These are phyloP conservation scores for Ciconia nigra DNA, from an alignment of 2,797 vertebrate genomes.

Conservation along the genomic window DNA sequence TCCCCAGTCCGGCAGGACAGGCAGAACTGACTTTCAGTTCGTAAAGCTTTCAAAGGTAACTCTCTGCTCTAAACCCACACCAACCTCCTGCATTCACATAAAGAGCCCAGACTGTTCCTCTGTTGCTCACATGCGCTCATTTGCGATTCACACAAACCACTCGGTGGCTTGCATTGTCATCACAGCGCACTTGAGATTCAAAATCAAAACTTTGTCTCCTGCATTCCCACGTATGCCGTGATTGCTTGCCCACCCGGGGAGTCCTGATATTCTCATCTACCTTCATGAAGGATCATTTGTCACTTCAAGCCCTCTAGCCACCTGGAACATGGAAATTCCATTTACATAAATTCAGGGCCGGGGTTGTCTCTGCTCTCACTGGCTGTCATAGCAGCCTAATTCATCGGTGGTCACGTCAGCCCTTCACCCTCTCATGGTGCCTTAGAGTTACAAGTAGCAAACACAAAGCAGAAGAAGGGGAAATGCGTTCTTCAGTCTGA, in stretches of 20 bases:
- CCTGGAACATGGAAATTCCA: not conserved
- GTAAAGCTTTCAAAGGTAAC: not conserved
- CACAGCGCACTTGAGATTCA: not conserved
- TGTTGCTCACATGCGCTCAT: fast-evolving
- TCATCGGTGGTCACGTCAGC: not conserved
- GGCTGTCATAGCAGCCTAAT: conserved; percentile 12
- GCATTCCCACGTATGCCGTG: not conserved
- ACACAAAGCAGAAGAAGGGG: not conserved
- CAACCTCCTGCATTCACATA: not conserved
- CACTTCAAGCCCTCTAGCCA: conserved; percentile 15
- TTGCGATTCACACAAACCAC: not conserved
- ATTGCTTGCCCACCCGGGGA: not conserved
- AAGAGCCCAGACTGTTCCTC: not conserved
- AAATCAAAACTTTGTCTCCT: not conserved
- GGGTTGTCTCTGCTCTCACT: not conserved
- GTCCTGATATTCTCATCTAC: conserved; percentile 15
- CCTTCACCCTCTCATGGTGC: not conserved
- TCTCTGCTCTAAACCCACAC: not conserved
- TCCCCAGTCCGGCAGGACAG: not conserved
- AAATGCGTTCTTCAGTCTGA: not conserved
- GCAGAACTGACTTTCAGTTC: not conserved
- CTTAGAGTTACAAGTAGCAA: not conserved
- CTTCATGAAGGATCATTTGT: conserved; percentile 1
- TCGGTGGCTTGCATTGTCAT: not conserved
- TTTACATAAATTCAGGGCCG: conserved; percentile 1